Evolutionary conservation across 2,888 invertebrate genomes (phyloP).

Genomic region (Chloromyia formosa): DNA sequence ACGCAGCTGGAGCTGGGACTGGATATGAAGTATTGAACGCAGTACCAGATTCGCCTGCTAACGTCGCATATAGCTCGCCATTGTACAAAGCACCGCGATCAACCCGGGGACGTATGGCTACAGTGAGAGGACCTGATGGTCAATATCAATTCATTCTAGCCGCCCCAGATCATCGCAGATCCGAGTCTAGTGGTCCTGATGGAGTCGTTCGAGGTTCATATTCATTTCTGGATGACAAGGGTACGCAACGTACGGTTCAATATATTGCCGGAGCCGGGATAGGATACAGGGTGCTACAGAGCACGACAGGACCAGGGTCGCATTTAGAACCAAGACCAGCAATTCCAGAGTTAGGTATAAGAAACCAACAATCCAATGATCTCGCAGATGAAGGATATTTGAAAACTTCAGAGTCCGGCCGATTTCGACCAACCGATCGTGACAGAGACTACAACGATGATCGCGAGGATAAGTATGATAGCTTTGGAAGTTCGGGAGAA

Average conservation of each 20-base stretch:
- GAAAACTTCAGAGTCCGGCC: slow-evolving; percentile 50
- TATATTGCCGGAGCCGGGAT: slow-evolving; percentile 82
- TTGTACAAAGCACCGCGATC: slow-evolving; percentile 71
- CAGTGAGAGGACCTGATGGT: slow-evolving; percentile 76
- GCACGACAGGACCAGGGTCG: slow-evolving; percentile 70
- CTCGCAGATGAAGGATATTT: slow-evolving; percentile 57
- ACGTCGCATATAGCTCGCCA: slow-evolving; percentile 72
- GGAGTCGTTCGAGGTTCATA: slow-evolving; percentile 80
- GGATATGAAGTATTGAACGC: slow-evolving; percentile 81
- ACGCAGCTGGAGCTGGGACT: slow-evolving; percentile 78
- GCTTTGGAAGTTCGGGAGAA: slow-evolving; percentile 44
- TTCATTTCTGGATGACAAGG: slow-evolving; percentile 81
- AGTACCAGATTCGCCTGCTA: slow-evolving; percentile 70
- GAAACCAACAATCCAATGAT: slow-evolving; percentile 59
- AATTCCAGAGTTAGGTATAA: slow-evolving; percentile 67
- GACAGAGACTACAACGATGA: slow-evolving; percentile 43
- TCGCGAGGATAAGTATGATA: slow-evolving; percentile 30
- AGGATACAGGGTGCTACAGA: slow-evolving; percentile 78
- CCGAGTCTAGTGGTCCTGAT: slow-evolving; percentile 76
- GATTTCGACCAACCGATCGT: slow-evolving; percentile 46
- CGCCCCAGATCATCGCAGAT: slow-evolving; percentile 79
- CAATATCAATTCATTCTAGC: slow-evolving; percentile 80
- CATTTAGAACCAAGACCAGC: slow-evolving; percentile 63
- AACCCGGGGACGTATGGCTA: slow-evolving; percentile 75
- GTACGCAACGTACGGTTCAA: slow-evolving; percentile 78